Percentiles rank a stretch among this genome's conserved stretches.
Evolutionary conservation across 2,113 vertebrate species (phyloP).

Genomic region (Melanerpes aurifrons): DNA sequence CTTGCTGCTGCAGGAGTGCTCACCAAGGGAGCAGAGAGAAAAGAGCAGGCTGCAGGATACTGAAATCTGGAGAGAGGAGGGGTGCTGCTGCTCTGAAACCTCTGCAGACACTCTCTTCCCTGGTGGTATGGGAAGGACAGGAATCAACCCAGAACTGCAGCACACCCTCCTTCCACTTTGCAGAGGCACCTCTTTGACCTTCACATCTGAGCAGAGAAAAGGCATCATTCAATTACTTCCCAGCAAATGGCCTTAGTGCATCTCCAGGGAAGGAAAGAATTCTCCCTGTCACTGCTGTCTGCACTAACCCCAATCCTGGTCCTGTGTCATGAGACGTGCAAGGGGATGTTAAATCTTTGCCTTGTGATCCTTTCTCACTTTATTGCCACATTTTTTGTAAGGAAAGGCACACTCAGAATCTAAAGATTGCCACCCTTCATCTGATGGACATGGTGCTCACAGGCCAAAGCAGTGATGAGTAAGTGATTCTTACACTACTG

Average conservation of each 20-base stretch:
- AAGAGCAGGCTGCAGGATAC: background rate
- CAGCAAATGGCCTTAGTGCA: background rate
- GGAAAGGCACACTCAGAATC: background rate
- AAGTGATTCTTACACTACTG: too few relatives aligned
- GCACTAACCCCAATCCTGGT: background rate
- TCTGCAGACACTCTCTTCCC: background rate
- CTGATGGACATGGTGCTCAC: fast-evolving
- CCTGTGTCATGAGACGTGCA: background rate
- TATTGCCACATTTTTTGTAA: background rate
- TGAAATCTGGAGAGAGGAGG: background rate
- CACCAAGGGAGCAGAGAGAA: background rate
- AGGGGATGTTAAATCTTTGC: background rate
- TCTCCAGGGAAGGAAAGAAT: background rate
- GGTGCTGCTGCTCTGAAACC: background rate
- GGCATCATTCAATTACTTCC: background rate
- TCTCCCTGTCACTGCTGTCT: background rate
- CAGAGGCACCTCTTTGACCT: background rate
- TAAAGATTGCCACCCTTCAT: background rate
- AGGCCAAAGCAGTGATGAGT: background rate
- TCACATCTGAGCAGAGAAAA: background rate
- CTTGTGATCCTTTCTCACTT: background rate
- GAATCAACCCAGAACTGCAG: background rate
- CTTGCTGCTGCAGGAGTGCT: background rate
- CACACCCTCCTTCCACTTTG: background rate
- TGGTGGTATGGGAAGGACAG: background rate